These are phyloP conservation scores for Colossoma macropomum DNA, from an alignment of 2,113 vertebrate species.

Conservation along the genomic window DNA sequence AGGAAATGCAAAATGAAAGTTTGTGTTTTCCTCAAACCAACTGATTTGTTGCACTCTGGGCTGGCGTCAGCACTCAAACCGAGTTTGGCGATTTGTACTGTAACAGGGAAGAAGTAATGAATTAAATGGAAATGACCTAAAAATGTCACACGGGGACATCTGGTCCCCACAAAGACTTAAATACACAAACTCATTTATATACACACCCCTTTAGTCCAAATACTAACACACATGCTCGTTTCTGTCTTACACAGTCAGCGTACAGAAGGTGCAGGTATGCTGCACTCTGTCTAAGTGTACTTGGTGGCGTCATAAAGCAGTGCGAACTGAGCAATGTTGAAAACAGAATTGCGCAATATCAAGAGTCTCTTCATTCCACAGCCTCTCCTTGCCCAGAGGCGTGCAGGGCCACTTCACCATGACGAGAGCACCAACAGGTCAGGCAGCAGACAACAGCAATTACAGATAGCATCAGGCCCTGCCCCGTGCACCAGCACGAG, in stretches of 20 bases:
- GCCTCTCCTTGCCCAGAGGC: conserved; percentile 1
- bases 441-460: conserved; percentile 37
- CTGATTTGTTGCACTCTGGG: too few species aligned
- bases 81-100: too few species aligned
- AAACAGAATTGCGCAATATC: not conserved
- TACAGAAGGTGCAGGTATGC: not conserved
- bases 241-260: not conserved
- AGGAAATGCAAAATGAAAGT: too few species aligned
- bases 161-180: too few species aligned
- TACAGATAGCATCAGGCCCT: conserved; percentile 50
- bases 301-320: not conserved
- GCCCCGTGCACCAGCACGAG: not conserved
- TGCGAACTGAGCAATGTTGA: too few species aligned
- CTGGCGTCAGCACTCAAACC: too few species aligned
- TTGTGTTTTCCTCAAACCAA: too few species aligned
- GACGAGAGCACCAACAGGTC: conserved; percentile 27
- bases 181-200: not conserved
- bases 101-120: too few species aligned
- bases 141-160: too few species aligned
- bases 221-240: too few species aligned
- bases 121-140: too few species aligned
- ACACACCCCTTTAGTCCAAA: not conserved
- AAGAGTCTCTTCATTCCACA: not conserved
- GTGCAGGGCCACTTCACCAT: conserved; percentile 21
- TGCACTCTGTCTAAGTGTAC: not conserved